These are phyloP conservation scores for Rousettus leschenaultii DNA, from an alignment of 2,113 vertebrate species.

Conservation along the genomic window DNA sequence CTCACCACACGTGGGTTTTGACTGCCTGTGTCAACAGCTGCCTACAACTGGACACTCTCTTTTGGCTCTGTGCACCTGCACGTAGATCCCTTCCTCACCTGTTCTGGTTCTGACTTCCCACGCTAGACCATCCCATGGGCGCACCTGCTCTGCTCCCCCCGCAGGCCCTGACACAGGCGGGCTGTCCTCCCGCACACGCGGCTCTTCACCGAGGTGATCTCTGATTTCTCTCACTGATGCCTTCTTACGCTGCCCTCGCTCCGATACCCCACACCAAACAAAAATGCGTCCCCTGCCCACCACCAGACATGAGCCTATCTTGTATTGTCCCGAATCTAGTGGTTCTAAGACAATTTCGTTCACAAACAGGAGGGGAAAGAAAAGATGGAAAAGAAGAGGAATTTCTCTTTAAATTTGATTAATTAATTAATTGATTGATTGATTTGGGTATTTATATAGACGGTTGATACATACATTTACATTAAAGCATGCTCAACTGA, in stretches of 20 bases:
- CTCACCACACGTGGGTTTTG: background rate
- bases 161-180: background rate
- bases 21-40: background rate
- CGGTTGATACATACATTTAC: background rate
- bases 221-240: background rate
- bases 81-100: background rate
- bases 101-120: background rate
- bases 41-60: background rate
- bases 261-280: fast-evolving
- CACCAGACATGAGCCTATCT: background rate
- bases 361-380: background rate
- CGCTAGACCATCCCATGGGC: no score
- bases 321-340: background rate
- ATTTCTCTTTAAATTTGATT: background rate
- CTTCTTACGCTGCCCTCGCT: fast-evolving
- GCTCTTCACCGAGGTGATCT: background rate
- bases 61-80: background rate
- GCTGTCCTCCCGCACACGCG: background rate
- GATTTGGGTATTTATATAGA: background rate
- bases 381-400: background rate
- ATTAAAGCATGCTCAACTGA: background rate
- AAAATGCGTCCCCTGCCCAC: background rate
- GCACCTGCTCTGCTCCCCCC: no score
- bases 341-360: background rate
- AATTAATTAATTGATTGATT: background rate